Evolutionary conservation across 2,888 invertebrate species (phyloP), one percentile per base, ranked within the genome.

Genomic region (Ptychoptera contaminata): DNA sequence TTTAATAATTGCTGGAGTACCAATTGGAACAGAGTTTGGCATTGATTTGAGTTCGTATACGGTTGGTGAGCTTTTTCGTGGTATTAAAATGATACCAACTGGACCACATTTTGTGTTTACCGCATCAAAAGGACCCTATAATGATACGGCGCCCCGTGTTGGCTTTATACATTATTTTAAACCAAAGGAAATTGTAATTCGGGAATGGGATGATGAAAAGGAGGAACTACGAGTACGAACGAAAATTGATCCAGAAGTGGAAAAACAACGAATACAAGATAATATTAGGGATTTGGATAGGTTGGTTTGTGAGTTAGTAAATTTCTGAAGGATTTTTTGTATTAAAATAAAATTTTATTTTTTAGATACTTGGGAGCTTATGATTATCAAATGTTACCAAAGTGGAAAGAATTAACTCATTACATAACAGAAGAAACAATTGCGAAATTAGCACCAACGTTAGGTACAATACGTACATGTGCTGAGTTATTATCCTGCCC

Each of bases 41-140:
- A 88, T 94, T 50, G 97, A 98, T 64, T 72, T 86, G 60, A 82
- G 83, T 58, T 76, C 79, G 0, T 96, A 94, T 85, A 82, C 79
- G 50, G 85, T 88, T 1, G 93, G 86, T 2, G 82, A 86, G 46
- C 85, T 85, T 59, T 98, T 98, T 63, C 57, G 58, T 1, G 98
- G 97, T 1, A 77, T 98, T 29, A 98, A 98, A 72, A 94, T 98
- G 94, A 96, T 98, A 55, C 97, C 97, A 0, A 90, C 93, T 2
- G 97, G 97, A 7, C 67, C 93, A 44, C 97, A 98, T 65, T 94
- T 84, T 58, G 71, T 98, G 12, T 91, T 91, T 68, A 93, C 84
- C 60, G 84, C 85, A 70, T 77, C 73, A 50, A 70, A 73, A 11
- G 76, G 74, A 51, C 66, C 65, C 1, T 73, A 73, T 42, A 77